Conservation (phyloP, 2,797 vertebrate genomes). For the Salarias fasciatus region DNA sequence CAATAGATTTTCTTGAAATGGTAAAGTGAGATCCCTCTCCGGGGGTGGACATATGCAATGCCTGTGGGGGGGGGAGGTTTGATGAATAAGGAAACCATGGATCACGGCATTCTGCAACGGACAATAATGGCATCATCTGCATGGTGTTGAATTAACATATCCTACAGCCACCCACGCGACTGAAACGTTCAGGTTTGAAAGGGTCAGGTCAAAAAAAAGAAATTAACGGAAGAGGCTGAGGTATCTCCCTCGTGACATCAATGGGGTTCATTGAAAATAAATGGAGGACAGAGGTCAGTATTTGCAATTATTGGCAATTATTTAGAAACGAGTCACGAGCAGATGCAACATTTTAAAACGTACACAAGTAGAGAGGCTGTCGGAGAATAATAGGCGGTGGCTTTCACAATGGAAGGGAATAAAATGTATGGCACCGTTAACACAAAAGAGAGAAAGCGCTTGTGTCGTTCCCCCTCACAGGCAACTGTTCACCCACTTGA, state of each 20-base stretch:
- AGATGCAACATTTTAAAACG: constrained; percentile 15
- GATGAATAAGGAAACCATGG: constrained; percentile 75
- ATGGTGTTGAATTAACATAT: constrained; percentile 73
- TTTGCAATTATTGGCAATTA: constrained; percentile 57
- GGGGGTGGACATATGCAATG: constrained; percentile 67
- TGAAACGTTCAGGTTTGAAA: constrained; percentile 61
- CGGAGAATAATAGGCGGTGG: constrained; percentile 6
- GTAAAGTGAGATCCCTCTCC: constrained; percentile 56
- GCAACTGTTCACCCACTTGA: not conserved
- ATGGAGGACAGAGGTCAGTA: constrained; percentile 52
- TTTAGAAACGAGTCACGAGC: constrained; percentile 33
- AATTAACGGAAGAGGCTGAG: constrained; percentile 53
- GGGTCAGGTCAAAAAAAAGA: constrained; percentile 61
- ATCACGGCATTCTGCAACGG: constrained; percentile 63
- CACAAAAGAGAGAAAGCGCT: not conserved
- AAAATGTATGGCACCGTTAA: not conserved
- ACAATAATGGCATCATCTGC: constrained; percentile 78
- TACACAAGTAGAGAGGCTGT: constrained; percentile 8
- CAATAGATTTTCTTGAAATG: constrained; percentile 62
- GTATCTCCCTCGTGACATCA: constrained; percentile 57
- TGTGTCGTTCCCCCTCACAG: not conserved
- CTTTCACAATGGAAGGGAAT: not conserved
- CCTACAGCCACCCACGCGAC: constrained; percentile 76
- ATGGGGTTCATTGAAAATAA: constrained; percentile 55
- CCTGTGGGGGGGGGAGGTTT: constrained; percentile 63